Evolutionary conservation across 2,888 invertebrate genomes (phyloP), one percentile per base, ranked within the genome.

Genomic region (Nesidiocoris tenuis): DNA sequence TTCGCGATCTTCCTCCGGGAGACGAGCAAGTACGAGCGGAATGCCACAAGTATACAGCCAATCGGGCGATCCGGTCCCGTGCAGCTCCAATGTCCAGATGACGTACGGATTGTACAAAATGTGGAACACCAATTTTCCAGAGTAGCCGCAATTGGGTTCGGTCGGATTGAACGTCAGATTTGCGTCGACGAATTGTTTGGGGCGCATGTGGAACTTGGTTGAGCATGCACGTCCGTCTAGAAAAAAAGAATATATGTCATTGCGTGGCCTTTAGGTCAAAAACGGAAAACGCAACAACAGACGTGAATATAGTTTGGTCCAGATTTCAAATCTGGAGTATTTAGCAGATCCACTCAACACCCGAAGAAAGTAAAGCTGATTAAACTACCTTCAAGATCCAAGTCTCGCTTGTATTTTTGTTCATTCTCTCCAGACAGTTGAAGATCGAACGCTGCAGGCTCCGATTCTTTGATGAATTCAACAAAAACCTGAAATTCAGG

Each of bases 61-160:
- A 12, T 72, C 72, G 2, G 54, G 7, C 16, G 72, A 72, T 5
- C 72, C 72, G 3, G 24, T 16, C 21, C 72, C 72, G 2, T 1
- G 19, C 16, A 72, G 12, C 0, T 7, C 9, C 7, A 72, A 5
- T 7, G 72, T 72, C n/a, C 56, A 24, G 21, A 72, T 72, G n/a
- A 72, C 61, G 54, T 39, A 72, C 19, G 72, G 72, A 56, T 72
- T 72, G 63, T 39, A 72, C 21, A 72, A 18, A 2, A 56, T 61
- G 57, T 72, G 72, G 7, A 72, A 22, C 1, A 39, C 9, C 1
- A 70, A 5, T 1, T 17, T 9, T 7, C 57, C 22, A 24, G 7
- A 5, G 25, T 17, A 59, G 2, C 17, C 2, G n/a, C 9, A 7
- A 23, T n/a, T 24, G 2, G 17, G 16, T 3, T 23, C 21, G 16